Evolutionary conservation across 2,797 vertebrate genomes (phyloP), one percentile per base, ranked within the genome.

Genomic region (Chromis chromis): DNA sequence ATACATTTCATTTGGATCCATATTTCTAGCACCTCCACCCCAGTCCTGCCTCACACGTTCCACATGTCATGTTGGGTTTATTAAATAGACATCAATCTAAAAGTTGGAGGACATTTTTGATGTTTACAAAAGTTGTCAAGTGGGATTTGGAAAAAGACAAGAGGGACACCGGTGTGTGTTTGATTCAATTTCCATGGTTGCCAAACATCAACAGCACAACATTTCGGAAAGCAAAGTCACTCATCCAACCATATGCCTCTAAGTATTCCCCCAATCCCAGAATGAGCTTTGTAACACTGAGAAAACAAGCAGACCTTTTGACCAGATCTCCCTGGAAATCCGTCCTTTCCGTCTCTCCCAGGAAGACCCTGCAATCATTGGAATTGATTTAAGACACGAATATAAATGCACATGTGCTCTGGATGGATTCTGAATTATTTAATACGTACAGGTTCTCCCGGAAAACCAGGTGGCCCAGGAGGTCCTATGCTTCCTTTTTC

Each of bases 311-410:
- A 77, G 84, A 99, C 98, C 97, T 99, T 99, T 91, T 95, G 92
- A 83, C 97, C 98, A 76, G 91, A 88, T 78, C 46, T 93, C 81
- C 97, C 98, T 0, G 93, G 93, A 89, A 92, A 81, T 63, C 98
- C 97, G 87, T 94, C 94, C 52, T 97, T 96, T 71, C 97, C 98
- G 60, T 93, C 91, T 90, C 94, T 95, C 67, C 98, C 97, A 83
- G 95, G 91, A 65, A 93, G 89, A 48, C 97, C 98, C 98, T 99
- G 85, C 84, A 82, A 68, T 89, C 65, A 82, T 22, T 82, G 65
- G 28, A 11, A 56, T 11, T 4, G 3, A 9, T 40, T 27, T 62
- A 19, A 54, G 14, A 55, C 1, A 42, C 19, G 4, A 21, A 24
- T 27, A 25, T 36, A 50, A 22, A 21, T 19, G 1, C 22, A 65